Base-by-base conservation (phyloP, 1,140 invertebrate species). In the Hormaphis cornu region DNA sequence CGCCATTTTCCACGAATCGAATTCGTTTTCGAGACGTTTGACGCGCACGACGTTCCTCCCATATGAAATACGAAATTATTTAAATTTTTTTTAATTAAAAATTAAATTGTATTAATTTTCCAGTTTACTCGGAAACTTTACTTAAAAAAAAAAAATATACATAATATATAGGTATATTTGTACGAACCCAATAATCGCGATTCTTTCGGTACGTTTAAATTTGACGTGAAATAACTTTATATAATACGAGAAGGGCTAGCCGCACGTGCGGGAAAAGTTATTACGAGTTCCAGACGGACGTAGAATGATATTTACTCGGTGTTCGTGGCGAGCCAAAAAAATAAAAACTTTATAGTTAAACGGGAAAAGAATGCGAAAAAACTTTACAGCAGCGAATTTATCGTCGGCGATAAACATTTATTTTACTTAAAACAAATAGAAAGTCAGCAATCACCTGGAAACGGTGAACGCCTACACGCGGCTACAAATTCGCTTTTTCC, bases 221-320 rank as follows among this genome's bases (percentile, higher is more conserved):
- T 30, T 53, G 4, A n/a, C 18, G 16, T 44, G 26, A 46, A 46
- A 28, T 63, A n/a, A 20, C 10, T 48, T 46, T 42, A 18, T 63
- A 44, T 46, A n/a, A 46, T 46, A 63, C 37, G 30, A 20, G 10
- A 46, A n/a, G n/a, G n/a, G n/a, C n/a, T n/a, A n/a, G n/a, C n/a
- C n/a, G 40, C 59, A 63, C 59, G 59, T 63, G 14, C 59, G 3
- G n/a, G 24, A 63, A 63, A 63, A 63, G 59, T 63, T 63, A 63
- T 63, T 46, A 63, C 33, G 48, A 44, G 24, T 16, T 26, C 26
- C 26, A 22, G 12, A 63, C 24, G 10, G 26, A 63, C n/a, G 42
- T 44, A 63, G n/a, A 63, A 63, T 46, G 10, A 44, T 63, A 63
- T 63, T 46, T 63, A 44, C n/a, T 46, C 40, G 30, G 20, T 24